These are phyloP conservation scores for Agrotis segetum DNA, from an alignment of 2,888 invertebrate genomes.

Conservation along the genomic window DNA sequence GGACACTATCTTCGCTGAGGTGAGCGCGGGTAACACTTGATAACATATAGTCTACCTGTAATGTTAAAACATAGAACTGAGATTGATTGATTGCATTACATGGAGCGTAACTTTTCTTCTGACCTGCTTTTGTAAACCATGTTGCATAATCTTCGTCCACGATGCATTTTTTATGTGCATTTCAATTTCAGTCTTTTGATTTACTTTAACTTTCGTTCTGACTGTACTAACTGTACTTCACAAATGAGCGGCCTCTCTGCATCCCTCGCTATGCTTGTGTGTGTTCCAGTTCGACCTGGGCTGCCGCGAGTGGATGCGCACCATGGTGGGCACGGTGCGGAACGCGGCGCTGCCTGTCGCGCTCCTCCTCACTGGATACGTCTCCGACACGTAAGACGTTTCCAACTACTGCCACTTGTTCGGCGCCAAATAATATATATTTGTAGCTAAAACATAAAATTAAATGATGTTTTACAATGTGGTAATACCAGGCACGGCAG, in stretches of 20 bases:
- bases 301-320: conserved; percentile 93
- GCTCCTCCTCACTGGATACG: conserved; percentile 92
- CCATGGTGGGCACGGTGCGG: conserved; percentile 94
- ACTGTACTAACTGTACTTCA: neutral
- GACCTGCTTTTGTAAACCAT: conserved; percentile 3
- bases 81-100: neutral
- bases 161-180: neutral
- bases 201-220: neutral
- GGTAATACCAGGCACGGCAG: conserved; percentile 86
- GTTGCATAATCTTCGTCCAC: neutral
- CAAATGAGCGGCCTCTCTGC: neutral
- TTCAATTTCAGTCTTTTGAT: neutral
- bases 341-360: conserved; percentile 93
- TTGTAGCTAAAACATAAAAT: no score
- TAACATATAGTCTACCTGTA: neutral
- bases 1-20: conserved; percentile 85
- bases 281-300: conserved; percentile 91
- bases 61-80: neutral
- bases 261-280: neutral
- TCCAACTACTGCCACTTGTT: neutral
- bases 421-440: no score
- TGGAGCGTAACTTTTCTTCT: neutral
- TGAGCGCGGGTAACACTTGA: conserved; percentile 49
- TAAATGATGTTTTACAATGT: neutral
- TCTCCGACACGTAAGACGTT: conserved; percentile 91